phyloP scores from a whole-genome alignment of 2,797 vertebrate genomes.

The Pipistrellus kuhlii region DNA sequence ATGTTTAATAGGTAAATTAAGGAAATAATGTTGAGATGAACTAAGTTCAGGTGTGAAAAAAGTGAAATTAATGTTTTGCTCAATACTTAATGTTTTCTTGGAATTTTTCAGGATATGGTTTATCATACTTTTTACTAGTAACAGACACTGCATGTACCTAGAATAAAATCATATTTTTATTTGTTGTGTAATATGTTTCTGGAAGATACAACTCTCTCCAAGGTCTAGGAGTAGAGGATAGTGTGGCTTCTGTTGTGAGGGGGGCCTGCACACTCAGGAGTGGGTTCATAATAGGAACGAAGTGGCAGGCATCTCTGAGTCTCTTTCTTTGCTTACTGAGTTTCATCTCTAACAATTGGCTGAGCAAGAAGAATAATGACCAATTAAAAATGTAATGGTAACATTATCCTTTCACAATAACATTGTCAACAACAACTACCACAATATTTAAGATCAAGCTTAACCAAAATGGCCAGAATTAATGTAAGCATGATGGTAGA shows the following conservation, averaged over 20 bases:
- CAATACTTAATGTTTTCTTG: neutral
- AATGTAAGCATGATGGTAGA: neutral
- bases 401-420: neutral
- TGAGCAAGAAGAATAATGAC: neutral
- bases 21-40: neutral
- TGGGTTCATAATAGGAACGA: neutral
- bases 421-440: neutral
- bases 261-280: neutral
- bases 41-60: conserved; percentile 21
- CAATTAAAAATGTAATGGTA: neutral
- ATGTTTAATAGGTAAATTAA: neutral
- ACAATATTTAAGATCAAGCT: neutral
- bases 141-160: neutral
- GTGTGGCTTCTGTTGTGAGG: neutral
- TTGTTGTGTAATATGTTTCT: conserved; percentile 29
- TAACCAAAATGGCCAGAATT: conserved; percentile 6
- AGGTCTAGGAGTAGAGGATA: neutral
- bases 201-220: neutral
- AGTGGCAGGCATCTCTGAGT: neutral
- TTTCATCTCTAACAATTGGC: conserved; percentile 21
- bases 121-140: neutral
- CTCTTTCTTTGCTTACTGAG: conserved; percentile 1
- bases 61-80: neutral
- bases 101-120: neutral
- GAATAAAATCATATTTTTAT: neutral